Conservation (phyloP, 2,888 invertebrate species). For the Falcaria lacertinaria region DNA sequence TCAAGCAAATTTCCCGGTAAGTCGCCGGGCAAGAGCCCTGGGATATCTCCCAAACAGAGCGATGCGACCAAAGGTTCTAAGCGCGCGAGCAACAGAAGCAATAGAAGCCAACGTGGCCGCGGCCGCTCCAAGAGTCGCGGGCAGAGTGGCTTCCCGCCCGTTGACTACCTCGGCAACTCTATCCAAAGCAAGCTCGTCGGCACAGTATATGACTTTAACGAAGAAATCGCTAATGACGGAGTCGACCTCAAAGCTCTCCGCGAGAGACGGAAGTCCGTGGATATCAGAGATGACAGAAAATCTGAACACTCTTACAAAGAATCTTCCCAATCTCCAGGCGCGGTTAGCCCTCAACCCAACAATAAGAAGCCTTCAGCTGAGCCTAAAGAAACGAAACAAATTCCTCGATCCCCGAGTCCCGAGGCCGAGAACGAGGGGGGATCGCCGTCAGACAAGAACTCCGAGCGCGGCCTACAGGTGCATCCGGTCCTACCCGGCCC, state of each 20-base stretch:
- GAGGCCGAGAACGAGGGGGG: constrained; percentile 33
- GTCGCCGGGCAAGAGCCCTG: constrained; percentile 83
- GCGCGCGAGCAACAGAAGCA: constrained; percentile 57
- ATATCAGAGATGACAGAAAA: constrained; percentile 81
- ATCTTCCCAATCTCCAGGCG: constrained; percentile 79
- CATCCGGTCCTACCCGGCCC: constrained; percentile 90
- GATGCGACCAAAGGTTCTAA: constrained; percentile 64
- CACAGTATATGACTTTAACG: constrained; percentile 93
- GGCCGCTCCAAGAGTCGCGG: constrained; percentile 72
- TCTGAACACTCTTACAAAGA: constrained; percentile 77
- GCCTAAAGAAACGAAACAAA: constrained; percentile 63
- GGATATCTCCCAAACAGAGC: constrained; percentile 83
- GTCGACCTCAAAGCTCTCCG: constrained; percentile 89
- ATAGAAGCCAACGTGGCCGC: constrained; percentile 68
- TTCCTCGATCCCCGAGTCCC: constrained; percentile 51
- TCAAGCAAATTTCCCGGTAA: constrained; percentile 82
- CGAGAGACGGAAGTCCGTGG: constrained; percentile 87
- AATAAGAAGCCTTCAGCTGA: constrained; percentile 58
- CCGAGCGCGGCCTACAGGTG: constrained; percentile 67
- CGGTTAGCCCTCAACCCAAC: constrained; percentile 69
- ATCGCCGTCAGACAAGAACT: constrained; percentile 34
- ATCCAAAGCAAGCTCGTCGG: constrained; percentile 90
- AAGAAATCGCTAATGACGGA: constrained; percentile 87
- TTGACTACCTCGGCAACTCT: constrained; percentile 81
- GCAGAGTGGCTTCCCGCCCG: constrained; percentile 45